These are phyloP conservation scores for Epirrita christyi DNA, from an alignment of 2,888 invertebrate genomes.

Conservation along the genomic window DNA sequence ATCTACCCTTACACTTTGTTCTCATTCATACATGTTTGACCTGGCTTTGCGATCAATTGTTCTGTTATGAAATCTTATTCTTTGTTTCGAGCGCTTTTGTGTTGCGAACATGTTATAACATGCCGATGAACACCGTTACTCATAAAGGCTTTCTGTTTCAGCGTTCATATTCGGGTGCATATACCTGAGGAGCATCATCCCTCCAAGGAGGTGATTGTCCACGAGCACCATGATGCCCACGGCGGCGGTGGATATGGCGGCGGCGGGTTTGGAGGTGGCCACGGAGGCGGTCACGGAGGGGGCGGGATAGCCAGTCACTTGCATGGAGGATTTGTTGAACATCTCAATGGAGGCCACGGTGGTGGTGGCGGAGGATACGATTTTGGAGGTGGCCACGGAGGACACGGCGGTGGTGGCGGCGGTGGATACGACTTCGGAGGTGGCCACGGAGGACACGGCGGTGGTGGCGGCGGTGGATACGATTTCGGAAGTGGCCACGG, in stretches of 20 bases:
- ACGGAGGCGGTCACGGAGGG: conserved; percentile 42
- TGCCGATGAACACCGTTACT: conserved; percentile 2
- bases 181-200: conserved; percentile 80
- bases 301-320: no score
- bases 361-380: conserved; percentile 60
- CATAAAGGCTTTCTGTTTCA: conserved; percentile 58
- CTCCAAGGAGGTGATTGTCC: conserved; percentile 74
- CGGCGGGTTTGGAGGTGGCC: conserved; percentile 43
- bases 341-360: conserved; percentile 56
- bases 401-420: conserved; percentile 45
- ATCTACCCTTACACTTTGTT: conserved; percentile 58
- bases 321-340: no score
- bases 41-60: conserved; percentile 64
- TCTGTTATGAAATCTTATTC: conserved; percentile 38
- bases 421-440: conserved; percentile 40
- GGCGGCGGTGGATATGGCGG: conserved; percentile 27
- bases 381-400: conserved; percentile 39
- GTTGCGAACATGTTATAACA: conserved; percentile 32
- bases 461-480: conserved; percentile 39
- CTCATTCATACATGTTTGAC: conserved; percentile 62
- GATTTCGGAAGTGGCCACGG: conserved; percentile 52
- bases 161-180: conserved; percentile 84
- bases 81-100: conserved; percentile 27
- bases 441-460: conserved; percentile 51
- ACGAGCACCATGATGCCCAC: conserved; percentile 63